These are phyloP conservation scores for Acrobasis suavella DNA, from an alignment of 2,888 invertebrate genomes.

Conservation along the genomic window DNA sequence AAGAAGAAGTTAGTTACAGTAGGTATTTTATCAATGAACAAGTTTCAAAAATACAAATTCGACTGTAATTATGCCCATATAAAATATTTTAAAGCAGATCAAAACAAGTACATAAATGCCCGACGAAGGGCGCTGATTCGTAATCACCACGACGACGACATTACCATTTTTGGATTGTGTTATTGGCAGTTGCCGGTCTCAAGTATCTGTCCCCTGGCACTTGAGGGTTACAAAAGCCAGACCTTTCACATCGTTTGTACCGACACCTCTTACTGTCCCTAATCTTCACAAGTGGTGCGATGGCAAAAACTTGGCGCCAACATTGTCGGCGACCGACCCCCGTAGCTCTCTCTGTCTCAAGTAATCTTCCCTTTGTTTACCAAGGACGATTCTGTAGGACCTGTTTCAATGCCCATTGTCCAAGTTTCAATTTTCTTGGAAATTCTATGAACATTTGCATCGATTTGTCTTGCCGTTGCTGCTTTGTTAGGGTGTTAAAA, in stretches of 20 bases:
- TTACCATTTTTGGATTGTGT: slow-evolving; percentile 43
- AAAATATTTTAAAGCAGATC: not conserved
- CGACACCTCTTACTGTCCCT: slow-evolving; percentile 62
- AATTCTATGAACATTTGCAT: slow-evolving; percentile 55
- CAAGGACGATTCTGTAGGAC: slow-evolving; percentile 61
- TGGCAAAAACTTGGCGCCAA: slow-evolving; percentile 75
- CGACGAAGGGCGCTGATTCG: not conserved
- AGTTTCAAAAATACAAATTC: slow-evolving; percentile 5
- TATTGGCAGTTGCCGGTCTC: slow-evolving; percentile 39
- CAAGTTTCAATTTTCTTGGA: slow-evolving; percentile 44
- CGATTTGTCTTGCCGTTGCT: slow-evolving; percentile 41
- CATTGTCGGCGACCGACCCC: slow-evolving; percentile 57
- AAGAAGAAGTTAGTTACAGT: too few relatives aligned
- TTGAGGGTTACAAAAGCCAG: slow-evolving; percentile 72
- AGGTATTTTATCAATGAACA: not conserved
- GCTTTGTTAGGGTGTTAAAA: slow-evolving; percentile 25
- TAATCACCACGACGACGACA: slow-evolving; percentile 5
- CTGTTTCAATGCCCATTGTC: slow-evolving; percentile 58
- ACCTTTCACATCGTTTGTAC: slow-evolving; percentile 74
- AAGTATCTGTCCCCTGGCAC: slow-evolving; percentile 48
- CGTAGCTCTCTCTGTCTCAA: slow-evolving; percentile 59
- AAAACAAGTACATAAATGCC: not conserved
- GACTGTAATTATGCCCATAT: not conserved
- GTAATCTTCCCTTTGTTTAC: slow-evolving; percentile 57
- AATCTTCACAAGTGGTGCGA: slow-evolving; percentile 52